Evolutionary conservation across 2,888 invertebrate species (phyloP).

Genomic region (Girardia tigrina): DNA sequence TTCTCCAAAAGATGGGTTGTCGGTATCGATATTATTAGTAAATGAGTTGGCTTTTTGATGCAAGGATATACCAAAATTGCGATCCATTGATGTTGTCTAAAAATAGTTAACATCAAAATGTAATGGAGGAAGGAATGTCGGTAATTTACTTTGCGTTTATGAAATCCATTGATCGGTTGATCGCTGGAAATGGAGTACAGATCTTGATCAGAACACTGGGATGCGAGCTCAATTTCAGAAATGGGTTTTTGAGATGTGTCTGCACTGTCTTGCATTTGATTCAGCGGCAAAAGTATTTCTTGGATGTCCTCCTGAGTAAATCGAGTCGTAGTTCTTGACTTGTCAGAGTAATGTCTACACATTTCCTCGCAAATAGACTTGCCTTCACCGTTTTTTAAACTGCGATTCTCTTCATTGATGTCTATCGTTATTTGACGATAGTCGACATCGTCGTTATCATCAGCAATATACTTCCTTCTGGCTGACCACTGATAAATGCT

Average conservation of each 20-base stretch:
- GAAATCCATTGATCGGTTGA: neutral
- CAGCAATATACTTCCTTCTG: neutral
- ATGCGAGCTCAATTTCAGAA: neutral
- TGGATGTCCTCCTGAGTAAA: neutral
- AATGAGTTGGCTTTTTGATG: neutral
- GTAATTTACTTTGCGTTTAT: neutral
- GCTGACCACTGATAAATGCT: conserved; percentile 18
- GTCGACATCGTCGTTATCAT: conserved; percentile 4
- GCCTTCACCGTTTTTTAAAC: neutral
- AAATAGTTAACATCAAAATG: neutral
- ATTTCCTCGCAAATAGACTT: neutral
- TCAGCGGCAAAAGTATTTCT: neutral
- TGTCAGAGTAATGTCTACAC: neutral
- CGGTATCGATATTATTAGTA: neutral
- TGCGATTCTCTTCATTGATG: neutral
- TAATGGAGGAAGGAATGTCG: too few relatives aligned
- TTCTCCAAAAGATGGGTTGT: neutral
- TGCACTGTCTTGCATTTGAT: neutral
- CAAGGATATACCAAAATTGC: neutral
- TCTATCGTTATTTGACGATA: neutral
- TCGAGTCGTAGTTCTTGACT: neutral
- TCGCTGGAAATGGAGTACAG: neutral
- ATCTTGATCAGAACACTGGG: neutral
- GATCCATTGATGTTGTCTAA: neutral
- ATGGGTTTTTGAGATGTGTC: neutral